phyloP scores from a whole-genome alignment of 2,888 invertebrate species.

The Mythimna loreyi region DNA sequence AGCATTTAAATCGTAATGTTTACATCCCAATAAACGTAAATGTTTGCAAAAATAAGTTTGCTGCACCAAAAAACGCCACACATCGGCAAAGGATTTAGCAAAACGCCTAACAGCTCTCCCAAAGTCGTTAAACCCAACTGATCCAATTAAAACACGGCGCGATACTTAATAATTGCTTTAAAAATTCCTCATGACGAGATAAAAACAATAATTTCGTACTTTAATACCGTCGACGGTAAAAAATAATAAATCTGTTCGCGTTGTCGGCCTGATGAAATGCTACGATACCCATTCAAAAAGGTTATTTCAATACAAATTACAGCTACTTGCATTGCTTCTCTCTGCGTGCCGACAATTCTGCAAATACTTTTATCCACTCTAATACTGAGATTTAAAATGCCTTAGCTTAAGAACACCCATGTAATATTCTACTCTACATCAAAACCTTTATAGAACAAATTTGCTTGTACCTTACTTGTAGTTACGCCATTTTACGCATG shows the following conservation, averaged over 20 bases:
- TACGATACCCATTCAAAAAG: constrained; percentile 87
- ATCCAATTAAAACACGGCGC: constrained; percentile 88
- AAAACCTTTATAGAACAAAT: constrained; percentile 37
- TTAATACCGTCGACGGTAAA: constrained; percentile 85
- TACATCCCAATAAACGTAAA: constrained; percentile 63
- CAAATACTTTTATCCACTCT: constrained; percentile 87
- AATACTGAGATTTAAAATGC: constrained; percentile 70
- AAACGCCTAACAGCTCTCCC: constrained; percentile 79
- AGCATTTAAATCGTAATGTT: constrained; percentile 59
- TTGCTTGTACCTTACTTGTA: constrained; percentile 22
- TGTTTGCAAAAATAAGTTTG: constrained; percentile 54
- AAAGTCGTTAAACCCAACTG: constrained; percentile 86
- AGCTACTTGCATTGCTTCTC: constrained; percentile 87
- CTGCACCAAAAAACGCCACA: constrained; percentile 60
- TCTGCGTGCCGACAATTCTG: constrained; percentile 88
- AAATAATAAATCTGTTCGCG: constrained; percentile 88
- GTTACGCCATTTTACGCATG: constrained; percentile 56
- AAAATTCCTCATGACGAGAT: constrained; percentile 88
- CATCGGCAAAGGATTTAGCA: constrained; percentile 66
- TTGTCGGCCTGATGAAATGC: constrained; percentile 85
- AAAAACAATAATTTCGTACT: constrained; percentile 90
- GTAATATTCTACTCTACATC: constrained; percentile 58
- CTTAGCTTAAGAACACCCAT: constrained; percentile 41
- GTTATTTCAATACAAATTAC: constrained; percentile 91
- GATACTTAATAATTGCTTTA: constrained; percentile 89